A percentile compares a stretch with the other conserved stretches of the same genome.
These are phyloP conservation scores for Bujurquina vittata DNA, from an alignment of 2,113 vertebrate species.

Conservation along the genomic window DNA sequence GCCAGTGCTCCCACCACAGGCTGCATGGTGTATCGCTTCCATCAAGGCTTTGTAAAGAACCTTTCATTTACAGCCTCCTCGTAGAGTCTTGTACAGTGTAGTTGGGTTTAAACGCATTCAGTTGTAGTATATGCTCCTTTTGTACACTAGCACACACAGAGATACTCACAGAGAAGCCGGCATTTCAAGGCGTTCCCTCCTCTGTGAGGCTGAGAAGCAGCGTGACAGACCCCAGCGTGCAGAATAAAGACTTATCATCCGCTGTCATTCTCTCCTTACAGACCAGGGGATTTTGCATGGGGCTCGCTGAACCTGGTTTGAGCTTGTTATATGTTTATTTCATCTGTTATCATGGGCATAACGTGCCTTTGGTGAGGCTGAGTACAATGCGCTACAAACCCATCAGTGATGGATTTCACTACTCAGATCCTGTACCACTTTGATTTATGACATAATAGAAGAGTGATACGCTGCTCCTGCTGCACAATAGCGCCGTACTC, in stretches of 20 bases:
- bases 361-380: conserved; percentile 56
- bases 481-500: conserved; percentile 39
- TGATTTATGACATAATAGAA: conserved; percentile 67
- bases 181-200: conserved; percentile 60
- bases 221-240: conserved; percentile 60
- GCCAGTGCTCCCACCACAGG: conserved; percentile 45
- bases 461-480: conserved; percentile 43
- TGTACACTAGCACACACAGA: conserved; percentile 7
- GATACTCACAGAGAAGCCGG: conserved; percentile 26
- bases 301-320: conserved; percentile 54
- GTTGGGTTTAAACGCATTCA: conserved; percentile 6
- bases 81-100: not conserved
- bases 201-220: conserved; percentile 48
- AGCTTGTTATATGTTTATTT: conserved; percentile 71
- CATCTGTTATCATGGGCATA: conserved; percentile 58
- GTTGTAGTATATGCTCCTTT: not conserved
- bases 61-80: conserved; percentile 32
- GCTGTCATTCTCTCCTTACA: conserved; percentile 61
- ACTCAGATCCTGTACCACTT: conserved; percentile 58
- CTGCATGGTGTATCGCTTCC: conserved; percentile 11
- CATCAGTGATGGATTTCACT: conserved; percentile 63
- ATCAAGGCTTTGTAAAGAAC: conserved; percentile 27
- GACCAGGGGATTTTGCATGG: conserved; percentile 59
- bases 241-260: conserved; percentile 69
- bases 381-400: conserved; percentile 59